A percentile compares a stretch with the other conserved stretches of the same genome.
phyloP scores from a whole-genome alignment of 1,140 invertebrate species.

The Polyergus mexicanus region DNA sequence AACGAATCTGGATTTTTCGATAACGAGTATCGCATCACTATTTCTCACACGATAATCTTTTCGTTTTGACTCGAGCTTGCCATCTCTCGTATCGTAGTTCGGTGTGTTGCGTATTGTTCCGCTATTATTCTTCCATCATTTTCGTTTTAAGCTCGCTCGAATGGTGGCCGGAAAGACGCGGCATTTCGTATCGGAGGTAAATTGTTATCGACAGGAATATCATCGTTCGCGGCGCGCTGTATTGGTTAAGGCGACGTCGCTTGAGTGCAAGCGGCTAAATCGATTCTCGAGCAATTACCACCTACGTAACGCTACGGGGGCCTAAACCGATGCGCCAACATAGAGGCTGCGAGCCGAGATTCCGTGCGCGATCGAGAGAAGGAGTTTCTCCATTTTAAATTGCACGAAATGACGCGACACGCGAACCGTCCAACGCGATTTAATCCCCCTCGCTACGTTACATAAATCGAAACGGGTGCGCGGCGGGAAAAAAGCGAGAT shows the following conservation, averaged over 20 bases:
- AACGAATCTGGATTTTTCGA: background rate
- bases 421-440: background rate
- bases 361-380: background rate
- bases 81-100: slow-evolving; percentile 18
- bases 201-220: slow-evolving; percentile 73
- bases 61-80: background rate
- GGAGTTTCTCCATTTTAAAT: background rate
- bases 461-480: background rate
- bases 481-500: background rate
- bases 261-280: slow-evolving; percentile 67
- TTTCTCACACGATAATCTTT: slow-evolving; percentile 4
- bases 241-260: slow-evolving; percentile 70
- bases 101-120: slow-evolving; percentile 3
- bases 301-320: slow-evolving; percentile 55
- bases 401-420: slow-evolving; percentile 15
- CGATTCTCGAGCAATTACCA: slow-evolving; percentile 73
- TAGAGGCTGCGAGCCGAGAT: slow-evolving; percentile 25
- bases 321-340: slow-evolving; percentile 49
- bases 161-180: slow-evolving; percentile 27
- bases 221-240: slow-evolving; percentile 63
- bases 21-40: background rate
- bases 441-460: background rate
- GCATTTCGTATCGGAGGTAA: slow-evolving; percentile 58
- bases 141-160: background rate
- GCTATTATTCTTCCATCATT: slow-evolving; percentile 8